Base-by-base conservation (phyloP, 2,797 vertebrate genomes). In the Coccyzus lansbergi region DNA sequence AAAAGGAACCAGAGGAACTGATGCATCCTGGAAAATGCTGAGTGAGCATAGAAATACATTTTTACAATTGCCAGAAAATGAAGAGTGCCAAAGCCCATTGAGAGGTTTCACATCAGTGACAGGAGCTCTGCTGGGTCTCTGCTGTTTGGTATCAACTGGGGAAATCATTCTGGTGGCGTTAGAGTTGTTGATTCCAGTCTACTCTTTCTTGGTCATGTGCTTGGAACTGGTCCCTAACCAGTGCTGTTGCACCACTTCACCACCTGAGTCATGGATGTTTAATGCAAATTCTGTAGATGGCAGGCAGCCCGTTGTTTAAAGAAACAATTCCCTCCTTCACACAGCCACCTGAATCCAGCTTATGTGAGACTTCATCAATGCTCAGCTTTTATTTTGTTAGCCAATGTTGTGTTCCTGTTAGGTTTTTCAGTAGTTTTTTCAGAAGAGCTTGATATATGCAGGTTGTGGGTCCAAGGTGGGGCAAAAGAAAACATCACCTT, bases 231-330 rank as follows among this genome's bases (percentile, higher is more conserved):
- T 93, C 38, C 76, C 51, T 64, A 69, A 81, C 34, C 19, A 21
- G 84, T 52, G 56, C 17, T 78, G 52, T 94, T 92, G 74, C 93
- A 64, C 72, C 78, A 90, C 56, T 69, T 62, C 40, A 17, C 40
- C 0, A 7, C 69, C 86, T 92, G 92, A 93, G 83, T 95, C 82
- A 93, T 25, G 52, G 77, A 48, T 13, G 52, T 76, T 95, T 62
- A 60, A 75, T 91, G 70, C 72, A 81, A 68, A 72, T 91, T 81
- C 33, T 15, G 70, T 86, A 68, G 63, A 70, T 96, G 91, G 91
- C 72, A 90, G 76, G 62, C 18, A 17, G 88, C 94, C 85, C 83
- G 68, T 87, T 95, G 92, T 93, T 92, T 91, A 95, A 91, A 94
- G 79, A 78, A 92, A 69, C 52, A 63, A 81, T 77, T 92, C 88